Evolutionary conservation across 2,888 invertebrate genomes (phyloP).

Genomic region (Dolichomitus sp.): DNA sequence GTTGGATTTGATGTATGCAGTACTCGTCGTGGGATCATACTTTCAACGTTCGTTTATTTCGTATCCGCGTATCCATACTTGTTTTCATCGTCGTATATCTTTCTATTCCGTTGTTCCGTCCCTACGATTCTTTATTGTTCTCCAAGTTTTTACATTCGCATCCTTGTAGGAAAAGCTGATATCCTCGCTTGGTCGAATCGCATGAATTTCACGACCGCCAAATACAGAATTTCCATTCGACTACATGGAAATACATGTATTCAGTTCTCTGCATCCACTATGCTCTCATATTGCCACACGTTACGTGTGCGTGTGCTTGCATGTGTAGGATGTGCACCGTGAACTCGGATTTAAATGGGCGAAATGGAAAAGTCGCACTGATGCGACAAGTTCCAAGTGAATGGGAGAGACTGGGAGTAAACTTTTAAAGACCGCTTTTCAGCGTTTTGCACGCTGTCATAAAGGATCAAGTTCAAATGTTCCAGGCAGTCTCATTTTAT

Average conservation of each 20-base stretch:
- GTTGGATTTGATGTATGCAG: constrained; percentile 63
- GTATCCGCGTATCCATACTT: constrained; percentile 42
- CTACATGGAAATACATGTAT: constrained; percentile 25
- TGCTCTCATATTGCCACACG: constrained; percentile 17
- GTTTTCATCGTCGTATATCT: constrained; percentile 25
- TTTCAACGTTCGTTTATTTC: constrained; percentile 68
- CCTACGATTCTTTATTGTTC: constrained; percentile 30
- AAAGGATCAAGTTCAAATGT: not conserved
- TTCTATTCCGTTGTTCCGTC: constrained; percentile 37
- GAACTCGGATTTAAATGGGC: constrained; percentile 44
- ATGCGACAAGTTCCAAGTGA: constrained; percentile 49
- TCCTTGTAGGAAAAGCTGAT: constrained; percentile 31
- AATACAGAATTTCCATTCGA: constrained; percentile 41
- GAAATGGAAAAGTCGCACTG: constrained; percentile 49
- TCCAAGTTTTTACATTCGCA: not conserved
- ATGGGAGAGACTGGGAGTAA: constrained; percentile 27
- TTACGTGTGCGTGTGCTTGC: not conserved
- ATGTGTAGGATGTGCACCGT: not conserved
- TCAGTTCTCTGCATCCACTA: constrained; percentile 49
- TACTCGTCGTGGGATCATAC: constrained; percentile 60
- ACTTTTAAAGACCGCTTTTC: constrained; percentile 47
- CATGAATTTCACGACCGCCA: constrained; percentile 51
- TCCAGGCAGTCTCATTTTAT: too few relatives aligned
- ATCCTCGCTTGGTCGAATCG: constrained; percentile 38
- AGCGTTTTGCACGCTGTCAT: constrained; percentile 40